phyloP scores from a whole-genome alignment of 2,888 invertebrate genomes.

The Aethes cnicana region DNA sequence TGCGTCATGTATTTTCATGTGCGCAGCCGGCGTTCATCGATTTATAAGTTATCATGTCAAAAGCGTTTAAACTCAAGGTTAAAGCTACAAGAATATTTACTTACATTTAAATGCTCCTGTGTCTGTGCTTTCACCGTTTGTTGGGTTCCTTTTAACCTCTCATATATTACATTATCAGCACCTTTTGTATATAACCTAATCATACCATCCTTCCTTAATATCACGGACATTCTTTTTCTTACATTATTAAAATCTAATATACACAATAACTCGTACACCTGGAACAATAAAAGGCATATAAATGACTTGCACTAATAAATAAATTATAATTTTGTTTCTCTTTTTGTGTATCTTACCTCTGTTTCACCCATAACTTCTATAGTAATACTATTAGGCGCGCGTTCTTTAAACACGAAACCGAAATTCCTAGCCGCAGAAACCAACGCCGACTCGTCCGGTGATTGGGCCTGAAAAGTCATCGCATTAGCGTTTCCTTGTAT shows the following conservation, averaged over 20 bases:
- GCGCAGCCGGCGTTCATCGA: too few species aligned
- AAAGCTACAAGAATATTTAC: constrained; percentile 48
- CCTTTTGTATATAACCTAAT: constrained; percentile 97
- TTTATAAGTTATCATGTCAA: too few species aligned
- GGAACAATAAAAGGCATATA: constrained; percentile 50
- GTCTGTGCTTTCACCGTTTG: constrained; percentile 90
- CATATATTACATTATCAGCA: constrained; percentile 98
- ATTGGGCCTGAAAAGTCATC: constrained; percentile 93
- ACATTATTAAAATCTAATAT: constrained; percentile 99
- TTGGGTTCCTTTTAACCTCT: constrained; percentile 90
- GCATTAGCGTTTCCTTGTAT: too few species aligned
- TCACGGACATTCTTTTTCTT: constrained; percentile 99
- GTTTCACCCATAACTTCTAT: constrained; percentile 92
- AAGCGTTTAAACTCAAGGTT: neutral
- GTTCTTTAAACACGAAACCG: constrained; percentile 98
- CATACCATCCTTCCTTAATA: constrained; percentile 90
- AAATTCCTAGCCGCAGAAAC: constrained; percentile 99
- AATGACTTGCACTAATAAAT: neutral
- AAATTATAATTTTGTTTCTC: neutral
- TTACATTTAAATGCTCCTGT: constrained; percentile 96
- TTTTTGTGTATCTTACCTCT: constrained; percentile 76
- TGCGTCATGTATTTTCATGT: too few species aligned
- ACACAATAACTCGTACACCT: constrained; percentile 97
- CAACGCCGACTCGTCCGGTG: constrained; percentile 98
- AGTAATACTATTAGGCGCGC: constrained; percentile 95